phyloP scores from a whole-genome alignment of 2,113 vertebrate species.

The Neogale vison region DNA sequence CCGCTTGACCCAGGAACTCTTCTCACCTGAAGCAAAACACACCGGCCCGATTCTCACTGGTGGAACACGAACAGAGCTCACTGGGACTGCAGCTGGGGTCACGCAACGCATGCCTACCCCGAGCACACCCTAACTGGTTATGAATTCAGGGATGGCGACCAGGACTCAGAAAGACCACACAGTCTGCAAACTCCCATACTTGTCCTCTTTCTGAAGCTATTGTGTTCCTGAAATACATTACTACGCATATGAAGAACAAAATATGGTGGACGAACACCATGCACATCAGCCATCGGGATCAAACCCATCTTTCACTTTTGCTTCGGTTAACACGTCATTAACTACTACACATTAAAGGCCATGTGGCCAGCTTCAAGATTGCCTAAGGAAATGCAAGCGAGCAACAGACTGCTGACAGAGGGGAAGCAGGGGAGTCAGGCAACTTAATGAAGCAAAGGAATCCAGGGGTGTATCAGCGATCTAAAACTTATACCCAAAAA shows the following conservation, averaged over 20 bases:
- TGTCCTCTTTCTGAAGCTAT: constrained; percentile 23
- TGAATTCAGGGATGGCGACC: background rate
- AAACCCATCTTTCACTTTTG: constrained; percentile 26
- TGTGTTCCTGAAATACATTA: constrained; percentile 13
- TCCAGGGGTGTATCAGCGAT: background rate
- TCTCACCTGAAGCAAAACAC: constrained; percentile 88
- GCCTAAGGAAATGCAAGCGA: constrained; percentile 38
- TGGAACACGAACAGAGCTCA: rapidly evolving
- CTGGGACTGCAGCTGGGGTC: background rate
- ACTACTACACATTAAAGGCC: background rate
- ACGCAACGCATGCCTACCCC: rapidly evolving
- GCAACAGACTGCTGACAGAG: constrained; percentile 11
- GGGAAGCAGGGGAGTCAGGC: background rate
- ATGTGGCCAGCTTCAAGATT: background rate
- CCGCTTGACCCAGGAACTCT: constrained; percentile 97
- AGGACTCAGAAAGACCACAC: background rate
- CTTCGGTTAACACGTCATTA: constrained; percentile 35
- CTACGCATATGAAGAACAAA: background rate
- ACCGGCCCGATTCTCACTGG: constrained; percentile 33
- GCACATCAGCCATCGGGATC: background rate
- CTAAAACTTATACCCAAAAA: constrained; percentile 29
- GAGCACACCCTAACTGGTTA: background rate
- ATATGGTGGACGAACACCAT: background rate
- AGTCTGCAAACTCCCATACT: background rate
- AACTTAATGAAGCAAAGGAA: background rate